phyloP scores from a whole-genome alignment of 1,140 invertebrate species.

The Homalodisca vitripennis region DNA sequence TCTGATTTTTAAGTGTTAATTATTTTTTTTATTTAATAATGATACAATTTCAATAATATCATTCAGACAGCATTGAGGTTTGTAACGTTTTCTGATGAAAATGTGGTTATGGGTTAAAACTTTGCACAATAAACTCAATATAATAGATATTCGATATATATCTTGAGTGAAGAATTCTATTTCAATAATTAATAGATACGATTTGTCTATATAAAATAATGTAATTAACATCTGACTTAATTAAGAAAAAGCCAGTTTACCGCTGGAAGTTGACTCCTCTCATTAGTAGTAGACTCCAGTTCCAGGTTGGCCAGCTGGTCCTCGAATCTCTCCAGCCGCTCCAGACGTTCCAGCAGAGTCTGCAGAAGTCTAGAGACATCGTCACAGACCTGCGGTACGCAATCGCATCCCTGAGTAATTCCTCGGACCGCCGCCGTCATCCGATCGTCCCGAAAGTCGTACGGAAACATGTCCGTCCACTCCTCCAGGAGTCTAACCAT shows the following conservation, averaged over 20 bases:
- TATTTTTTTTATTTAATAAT: no score
- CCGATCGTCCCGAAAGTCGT: constrained; percentile 93
- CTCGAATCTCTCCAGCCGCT: constrained; percentile 83
- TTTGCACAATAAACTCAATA: no score
- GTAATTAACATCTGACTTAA: no score
- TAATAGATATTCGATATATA: no score
- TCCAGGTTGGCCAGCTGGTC: constrained; percentile 47
- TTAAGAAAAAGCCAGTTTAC: background rate
- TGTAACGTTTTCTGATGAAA: no score
- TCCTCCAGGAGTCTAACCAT: constrained; percentile 81
- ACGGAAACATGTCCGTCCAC: constrained; percentile 94
- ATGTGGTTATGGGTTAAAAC: no score
- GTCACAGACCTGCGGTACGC: constrained; percentile 61
- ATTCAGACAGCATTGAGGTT: no score
- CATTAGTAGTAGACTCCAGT: background rate
- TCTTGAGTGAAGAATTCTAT: no score
- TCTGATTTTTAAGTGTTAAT: no score
- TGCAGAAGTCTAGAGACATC: constrained; percentile 85
- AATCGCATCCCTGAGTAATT: constrained; percentile 87
- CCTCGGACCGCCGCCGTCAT: constrained; percentile 90
- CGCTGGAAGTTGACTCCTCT: background rate
- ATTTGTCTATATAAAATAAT: no score
- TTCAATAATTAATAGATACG: no score
- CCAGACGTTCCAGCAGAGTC: constrained; percentile 78
- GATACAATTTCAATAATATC: no score